Base-by-base conservation (phyloP, 2,113 vertebrate species). In the Sardina pilchardus region DNA sequence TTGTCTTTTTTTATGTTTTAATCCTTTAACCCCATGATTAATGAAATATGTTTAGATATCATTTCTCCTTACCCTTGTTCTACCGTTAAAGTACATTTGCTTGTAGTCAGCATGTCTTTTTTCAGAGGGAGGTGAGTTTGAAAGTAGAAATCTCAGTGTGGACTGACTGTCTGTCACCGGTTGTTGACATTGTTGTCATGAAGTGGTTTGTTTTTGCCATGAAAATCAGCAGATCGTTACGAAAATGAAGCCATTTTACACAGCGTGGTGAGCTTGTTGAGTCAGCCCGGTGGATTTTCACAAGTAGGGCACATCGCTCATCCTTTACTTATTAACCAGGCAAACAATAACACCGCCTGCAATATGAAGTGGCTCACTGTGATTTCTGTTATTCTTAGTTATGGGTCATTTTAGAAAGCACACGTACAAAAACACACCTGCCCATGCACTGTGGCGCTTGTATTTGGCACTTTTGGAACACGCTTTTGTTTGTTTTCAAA, bases 321-420 rank as follows among this genome's bases (percentile, higher is more conserved):
- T 87, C 24, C n/a, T 80, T 12, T 63, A 81, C 3, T 53, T 47
- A 42, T 75, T 8, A 16, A 83, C 83, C 17, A 83, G 84, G 30
- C 48, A 82, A 30, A 19, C 80, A 63, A 87, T 83, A 83, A 85
- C n/a, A 85, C 67, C 21, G 24, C 85, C 39, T 82, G 88, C 87
- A 88, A 88, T 89, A 86, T 87, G 67, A 71, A 45, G 86, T 84
- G 88, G 48, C 81, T 86, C 87, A 86, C 87, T 89, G 85, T 89
- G 88, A 86, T 81, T 16, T 59, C 30, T 81, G 44, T 53, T 89
- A 86, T 71, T 84, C 43, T 85, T 78, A n/a, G n/a, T n/a, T n/a
- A 45, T 26, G 34, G 71, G 75, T 67, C 44, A 67, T 83, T 17
- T 30, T 8, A 34, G 63, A 71, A 71, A 53, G 16, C 59, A 67